Base-by-base conservation (phyloP, 2,888 invertebrate species). In the Andrena trimmerana region DNA sequence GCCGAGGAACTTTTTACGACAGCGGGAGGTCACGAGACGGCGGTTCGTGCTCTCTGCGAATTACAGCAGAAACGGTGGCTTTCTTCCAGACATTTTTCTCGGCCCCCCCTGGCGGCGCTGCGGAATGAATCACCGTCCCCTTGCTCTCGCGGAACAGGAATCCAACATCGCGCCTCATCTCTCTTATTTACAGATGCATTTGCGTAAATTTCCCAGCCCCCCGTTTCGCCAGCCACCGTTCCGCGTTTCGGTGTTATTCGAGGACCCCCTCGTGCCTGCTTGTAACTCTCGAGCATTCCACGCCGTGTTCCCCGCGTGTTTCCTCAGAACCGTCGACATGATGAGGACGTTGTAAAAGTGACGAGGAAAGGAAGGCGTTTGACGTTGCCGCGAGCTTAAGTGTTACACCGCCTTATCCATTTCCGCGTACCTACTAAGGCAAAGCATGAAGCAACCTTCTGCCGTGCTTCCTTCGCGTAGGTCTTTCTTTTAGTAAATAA, bases 111-210 rank as follows among this genome's bases (percentile, higher is more conserved):
- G 83, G 76, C 86, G 67, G 62, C 68, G 72, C 27, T 24, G 57
- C 73, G 75, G 78, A 86, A 88, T 86, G 88, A 88, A 86, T 88
- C 87, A 88, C 83, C 83, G 78, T 84, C 78, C 84, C 84, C 73
- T 57, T 10, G 54, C 66, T 62, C 68, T 70, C 71, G 54, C 78
- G 83, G 81, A 85, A 81, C 81, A 69, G 81, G 72, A 81, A 84
- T 81, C 74, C 72, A 86, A 87, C 86, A 59, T 65, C 80, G 82
- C 68, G 81, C 71, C 86, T 79, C 88, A 82, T 87, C 88, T 81
- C 78, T 83, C 81, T 88, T 80, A 84, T 88, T 88, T 86, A 88
- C 88, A 74, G 78, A 67, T 78, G 81, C 81, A 77, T 84, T 84
- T 77, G 80, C 84, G 78, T 79, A 80, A 84, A 80, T 84, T 83